phyloP scores from a whole-genome alignment of 2,797 vertebrate species.

The Chelon auratus region DNA sequence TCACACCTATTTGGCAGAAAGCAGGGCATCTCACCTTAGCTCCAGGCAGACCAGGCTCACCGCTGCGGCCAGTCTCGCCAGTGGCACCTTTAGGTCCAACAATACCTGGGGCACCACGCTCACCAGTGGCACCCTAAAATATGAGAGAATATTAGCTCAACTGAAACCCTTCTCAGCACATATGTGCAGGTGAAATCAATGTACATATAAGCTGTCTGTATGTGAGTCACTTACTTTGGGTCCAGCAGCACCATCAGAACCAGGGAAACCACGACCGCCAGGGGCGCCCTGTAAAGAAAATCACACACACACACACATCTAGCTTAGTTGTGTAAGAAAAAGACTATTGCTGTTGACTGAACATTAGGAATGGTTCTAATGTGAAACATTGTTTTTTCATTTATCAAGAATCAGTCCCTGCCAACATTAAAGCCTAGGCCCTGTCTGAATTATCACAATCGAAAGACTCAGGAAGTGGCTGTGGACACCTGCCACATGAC shows the following conservation, averaged over 20 bases:
- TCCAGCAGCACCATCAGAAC: constrained; percentile 90
- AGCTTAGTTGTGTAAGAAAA: constrained; percentile 11
- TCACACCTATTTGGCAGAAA: neutral
- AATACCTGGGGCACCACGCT: constrained; percentile 90
- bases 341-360: neutral
- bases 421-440: neutral
- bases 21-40: constrained; percentile 87
- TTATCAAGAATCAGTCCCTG: neutral
- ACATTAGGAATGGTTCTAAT: neutral
- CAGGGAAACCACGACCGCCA: constrained; percentile 96
- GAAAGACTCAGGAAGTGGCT: no score
- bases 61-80: constrained; percentile 93
- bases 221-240: constrained; percentile 86
- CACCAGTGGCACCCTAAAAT: constrained; percentile 90
- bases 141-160: neutral
- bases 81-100: constrained; percentile 91
- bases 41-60: constrained; percentile 87
- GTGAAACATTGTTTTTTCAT: neutral
- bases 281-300: constrained; percentile 87
- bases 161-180: neutral
- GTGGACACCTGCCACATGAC: no score
- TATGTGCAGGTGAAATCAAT: neutral
- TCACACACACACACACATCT: constrained; percentile 21
- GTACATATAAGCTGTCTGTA: neutral
- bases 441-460: neutral